Conservation (phyloP, 2,888 invertebrate genomes). For the Deroplatys truncata region DNA sequence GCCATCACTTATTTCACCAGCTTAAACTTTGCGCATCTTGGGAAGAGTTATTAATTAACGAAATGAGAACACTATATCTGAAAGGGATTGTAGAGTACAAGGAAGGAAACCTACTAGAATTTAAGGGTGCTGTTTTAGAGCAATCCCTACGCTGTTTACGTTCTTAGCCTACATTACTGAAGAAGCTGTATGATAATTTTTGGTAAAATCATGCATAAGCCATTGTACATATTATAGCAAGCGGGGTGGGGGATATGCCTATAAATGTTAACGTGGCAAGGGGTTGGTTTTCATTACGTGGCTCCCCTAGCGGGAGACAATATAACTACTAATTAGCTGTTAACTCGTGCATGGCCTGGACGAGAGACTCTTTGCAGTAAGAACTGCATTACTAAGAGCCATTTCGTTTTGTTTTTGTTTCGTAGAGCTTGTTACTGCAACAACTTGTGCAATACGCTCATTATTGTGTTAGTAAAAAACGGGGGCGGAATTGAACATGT, state of each 20-base stretch:
- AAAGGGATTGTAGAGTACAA: no score
- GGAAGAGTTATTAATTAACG: no score
- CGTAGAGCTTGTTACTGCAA: background rate
- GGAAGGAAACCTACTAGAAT: no score
- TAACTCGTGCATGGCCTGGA: background rate
- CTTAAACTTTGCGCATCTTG: no score
- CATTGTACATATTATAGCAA: background rate
- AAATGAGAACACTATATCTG: no score
- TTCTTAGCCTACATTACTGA: background rate
- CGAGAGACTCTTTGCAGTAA: background rate
- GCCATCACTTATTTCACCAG: no score
- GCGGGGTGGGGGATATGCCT: background rate
- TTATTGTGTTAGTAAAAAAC: background rate
- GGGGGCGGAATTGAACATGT: background rate
- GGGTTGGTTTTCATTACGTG: background rate
- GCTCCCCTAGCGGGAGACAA: background rate
- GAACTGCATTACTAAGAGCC: background rate
- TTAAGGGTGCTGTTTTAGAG: no score
- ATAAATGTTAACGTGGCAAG: background rate
- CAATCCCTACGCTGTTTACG: background rate
- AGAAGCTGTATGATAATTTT: background rate
- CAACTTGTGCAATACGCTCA: background rate
- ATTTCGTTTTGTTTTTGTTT: background rate
- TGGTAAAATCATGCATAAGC: background rate
- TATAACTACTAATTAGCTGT: background rate